phyloP scores from a whole-genome alignment of 2,888 invertebrate genomes.

The Macaria notata region DNA sequence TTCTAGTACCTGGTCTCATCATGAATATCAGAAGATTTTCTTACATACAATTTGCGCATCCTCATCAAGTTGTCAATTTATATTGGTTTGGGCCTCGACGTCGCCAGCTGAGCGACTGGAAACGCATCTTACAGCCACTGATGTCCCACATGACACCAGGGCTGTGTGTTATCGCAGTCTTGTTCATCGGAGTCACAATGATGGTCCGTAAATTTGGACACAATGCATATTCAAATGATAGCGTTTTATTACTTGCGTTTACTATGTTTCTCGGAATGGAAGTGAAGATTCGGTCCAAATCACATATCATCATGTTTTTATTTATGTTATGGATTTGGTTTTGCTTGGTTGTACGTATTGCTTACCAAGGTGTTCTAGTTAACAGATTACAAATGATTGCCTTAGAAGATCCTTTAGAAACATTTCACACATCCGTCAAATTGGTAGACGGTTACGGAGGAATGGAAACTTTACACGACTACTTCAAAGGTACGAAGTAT shows the following conservation, averaged over 20 bases:
- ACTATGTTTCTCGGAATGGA: constrained; percentile 54
- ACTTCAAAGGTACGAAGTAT: constrained; percentile 42
- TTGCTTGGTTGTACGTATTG: constrained; percentile 53
- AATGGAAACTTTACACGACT: constrained; percentile 32
- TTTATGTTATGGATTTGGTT: constrained; percentile 61
- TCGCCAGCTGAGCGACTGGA: constrained; percentile 49
- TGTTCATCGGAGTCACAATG: constrained; percentile 18
- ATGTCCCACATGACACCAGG: constrained; percentile 40
- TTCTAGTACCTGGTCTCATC: constrained; percentile 45
- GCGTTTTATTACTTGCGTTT: constrained; percentile 43
- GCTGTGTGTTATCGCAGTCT: constrained; percentile 9
- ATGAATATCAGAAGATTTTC: constrained; percentile 41
- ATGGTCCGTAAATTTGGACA: constrained; percentile 33
- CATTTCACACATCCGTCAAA: constrained; percentile 45
- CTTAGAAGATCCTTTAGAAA: constrained; percentile 46
- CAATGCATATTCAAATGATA: constrained; percentile 22
- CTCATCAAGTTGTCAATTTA: constrained; percentile 40
- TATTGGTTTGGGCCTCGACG: constrained; percentile 53
- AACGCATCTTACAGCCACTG: constrained; percentile 50
- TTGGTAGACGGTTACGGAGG: constrained; percentile 50
- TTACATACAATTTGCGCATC: constrained; percentile 43
- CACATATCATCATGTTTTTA: constrained; percentile 44
- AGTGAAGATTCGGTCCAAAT: constrained; percentile 44
- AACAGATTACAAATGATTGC: constrained; percentile 45
- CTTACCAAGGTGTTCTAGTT: constrained; percentile 55